Base-by-base conservation (phyloP, 1,140 invertebrate genomes). In the Listronotus bonariensis region DNA sequence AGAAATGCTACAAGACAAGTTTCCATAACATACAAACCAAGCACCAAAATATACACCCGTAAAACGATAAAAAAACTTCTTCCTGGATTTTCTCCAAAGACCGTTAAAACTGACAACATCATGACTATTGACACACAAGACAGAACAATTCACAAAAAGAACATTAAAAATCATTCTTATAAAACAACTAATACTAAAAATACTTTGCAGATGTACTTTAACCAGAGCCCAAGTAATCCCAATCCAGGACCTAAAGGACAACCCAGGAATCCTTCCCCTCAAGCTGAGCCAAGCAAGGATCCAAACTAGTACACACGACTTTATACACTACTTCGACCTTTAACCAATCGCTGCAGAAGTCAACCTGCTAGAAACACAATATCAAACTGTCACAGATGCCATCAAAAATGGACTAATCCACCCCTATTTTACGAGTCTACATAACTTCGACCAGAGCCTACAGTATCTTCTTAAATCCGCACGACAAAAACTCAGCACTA, bases 261-360 rank as follows among this genome's bases (percentile, higher is more conserved):
- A 40, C 36, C 36, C 52, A 14, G 34, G 8, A 54, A 38, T 54
- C 8, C 52, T 54, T 38, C 52, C 32, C 36, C 52, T 54, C n/a
- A 54, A 40, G 31, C 17, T 54, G 52, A 0, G 52, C 34, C 31
- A 54, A 54, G 34, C 34, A 1, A 54, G 17, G 11, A 54, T 54
- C 14, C 52, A 54, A 38, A 54, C n/a, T 38, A 38, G 52, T 14
- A 36, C 10, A 1, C 52, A 54, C 36, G 34, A 54, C 3, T 54
- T 54, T 18, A 31, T 54, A 36, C 52, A 54, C 17, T 54, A 54
- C 36, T 38, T 14, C n/a, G 34, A 38, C 52, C 34, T 38, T 11
- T 3, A 12, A 15, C 52, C 34, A 41, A 11, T 41, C 2, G 38
- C 7, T 3, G 38, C 10, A 11, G 7, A 41, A 41, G 14, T 41